Evolutionary conservation across 2,888 invertebrate genomes (phyloP), one percentile per base, ranked within the genome.

Genomic region (Gryllus longicercus): DNA sequence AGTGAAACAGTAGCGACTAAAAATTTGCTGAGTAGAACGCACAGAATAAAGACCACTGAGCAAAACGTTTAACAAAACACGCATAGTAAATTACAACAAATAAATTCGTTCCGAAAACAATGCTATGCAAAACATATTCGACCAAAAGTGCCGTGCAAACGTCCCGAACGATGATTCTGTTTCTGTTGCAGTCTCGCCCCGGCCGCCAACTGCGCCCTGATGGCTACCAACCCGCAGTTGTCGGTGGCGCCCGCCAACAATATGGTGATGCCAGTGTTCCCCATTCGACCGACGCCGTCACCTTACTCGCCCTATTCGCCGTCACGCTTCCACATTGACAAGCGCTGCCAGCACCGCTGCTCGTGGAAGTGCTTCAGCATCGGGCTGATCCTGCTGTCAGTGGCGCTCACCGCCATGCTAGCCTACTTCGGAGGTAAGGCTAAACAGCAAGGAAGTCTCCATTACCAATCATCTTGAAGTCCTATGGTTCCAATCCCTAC

Each of bases 351-450:
- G 88, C 95, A 95, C 88, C 92, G 96, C 85, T 97, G 97, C 91
- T 95, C 96, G 87, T 98, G 98, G 98, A 96, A 96, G 89, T 97
- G 97, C 88, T 93, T 96, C 87, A 96, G 96, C 88, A 95, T 98
- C 88, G 93, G 95, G 85, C 93, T 97, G 89, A 96, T 97, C 88
- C 91, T 97, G 87, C 91, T 97, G 85, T 93, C 95, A 86, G 95
- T 97, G 86, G 94, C 95, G 85, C 91, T 97, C 86, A 93, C 95
- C 85, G 96, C 96, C 84, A 96, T 96, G 93, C 92, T 97, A 88
- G 95, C 96, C 85, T 97, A 97, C 90, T 96, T 97, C 89, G 96
- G 96, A 90, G 95, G 97, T 97, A 91, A 93, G 93, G 25, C 25
- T 38, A 38, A 38, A 38, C 4, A 38, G 4, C 4, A 38, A 38